Conservation (phyloP, 2,113 vertebrate genomes). For the Microcebus griseorufus region DNA sequence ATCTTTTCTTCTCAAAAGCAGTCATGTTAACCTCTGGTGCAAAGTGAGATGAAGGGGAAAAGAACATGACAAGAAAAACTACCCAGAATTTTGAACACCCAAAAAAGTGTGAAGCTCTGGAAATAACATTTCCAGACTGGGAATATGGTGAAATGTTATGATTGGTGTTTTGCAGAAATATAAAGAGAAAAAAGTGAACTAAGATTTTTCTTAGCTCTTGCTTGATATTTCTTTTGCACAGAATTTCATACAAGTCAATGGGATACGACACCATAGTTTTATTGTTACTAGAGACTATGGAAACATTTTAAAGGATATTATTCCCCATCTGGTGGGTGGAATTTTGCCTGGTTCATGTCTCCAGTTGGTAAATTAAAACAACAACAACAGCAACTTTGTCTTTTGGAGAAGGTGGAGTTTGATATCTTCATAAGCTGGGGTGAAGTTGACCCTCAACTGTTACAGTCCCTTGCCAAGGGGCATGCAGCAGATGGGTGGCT, state of each 20-base stretch:
- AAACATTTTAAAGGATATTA: neutral
- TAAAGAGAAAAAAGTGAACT: neutral
- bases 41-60: neutral
- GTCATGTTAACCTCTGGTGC: neutral
- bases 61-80: neutral
- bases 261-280: neutral
- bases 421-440: neutral
- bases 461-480: neutral
- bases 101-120: neutral
- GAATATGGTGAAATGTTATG: neutral
- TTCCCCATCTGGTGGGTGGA: neutral
- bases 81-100: neutral
- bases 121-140: neutral
- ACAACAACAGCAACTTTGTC: neutral
- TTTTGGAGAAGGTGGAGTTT: neutral
- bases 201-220: neutral
- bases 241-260: neutral
- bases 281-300: neutral
- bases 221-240: neutral
- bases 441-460: neutral
- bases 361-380: neutral
- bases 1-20: neutral
- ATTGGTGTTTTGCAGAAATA: neutral
- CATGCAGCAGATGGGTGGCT: neutral
- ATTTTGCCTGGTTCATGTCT: neutral